Conservation (phyloP, 2,888 invertebrate genomes). For the Aporophyla nigra region DNA sequence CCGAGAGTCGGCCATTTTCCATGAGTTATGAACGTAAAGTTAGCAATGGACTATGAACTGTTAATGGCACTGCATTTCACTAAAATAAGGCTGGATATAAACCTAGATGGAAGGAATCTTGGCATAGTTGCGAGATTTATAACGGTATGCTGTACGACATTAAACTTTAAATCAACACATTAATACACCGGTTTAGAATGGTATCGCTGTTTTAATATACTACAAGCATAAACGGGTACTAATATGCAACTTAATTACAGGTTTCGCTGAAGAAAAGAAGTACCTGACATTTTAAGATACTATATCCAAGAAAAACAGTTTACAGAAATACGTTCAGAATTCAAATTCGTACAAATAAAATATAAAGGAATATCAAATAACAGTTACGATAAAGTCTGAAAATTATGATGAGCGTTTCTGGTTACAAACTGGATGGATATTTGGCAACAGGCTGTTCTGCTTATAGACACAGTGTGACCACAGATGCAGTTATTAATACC, state of each 20-base stretch:
- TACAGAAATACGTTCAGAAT: neutral
- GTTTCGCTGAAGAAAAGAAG: neutral
- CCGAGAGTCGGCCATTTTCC: conserved; percentile 42
- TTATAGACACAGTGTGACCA: conserved; percentile 13
- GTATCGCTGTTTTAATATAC: conserved; percentile 4
- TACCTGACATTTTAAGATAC: neutral
- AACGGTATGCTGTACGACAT: conserved; percentile 41
- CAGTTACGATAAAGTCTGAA: conserved; percentile 1
- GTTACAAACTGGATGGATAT: neutral
- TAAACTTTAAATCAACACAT: conserved; percentile 48
- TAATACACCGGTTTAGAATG: conserved; percentile 7
- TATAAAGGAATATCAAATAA: conserved; percentile 8
- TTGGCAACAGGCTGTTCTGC: conserved; percentile 3
- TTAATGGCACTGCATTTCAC: conserved; percentile 31
- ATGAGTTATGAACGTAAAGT: conserved; percentile 36
- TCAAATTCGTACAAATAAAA: conserved; percentile 11
- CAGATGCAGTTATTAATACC: conserved; percentile 44
- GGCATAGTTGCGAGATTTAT: conserved; percentile 45
- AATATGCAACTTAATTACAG: conserved; percentile 4
- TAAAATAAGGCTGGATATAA: conserved; percentile 40
- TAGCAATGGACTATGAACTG: conserved; percentile 34
- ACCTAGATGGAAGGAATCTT: conserved; percentile 46
- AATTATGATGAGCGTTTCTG: neutral
- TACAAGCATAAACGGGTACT: neutral
- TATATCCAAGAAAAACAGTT: neutral